A percentile compares a stretch with the other conserved stretches of the same genome.
These are phyloP conservation scores for Blera fallax DNA, from an alignment of 2,888 invertebrate genomes.

Conservation along the genomic window DNA sequence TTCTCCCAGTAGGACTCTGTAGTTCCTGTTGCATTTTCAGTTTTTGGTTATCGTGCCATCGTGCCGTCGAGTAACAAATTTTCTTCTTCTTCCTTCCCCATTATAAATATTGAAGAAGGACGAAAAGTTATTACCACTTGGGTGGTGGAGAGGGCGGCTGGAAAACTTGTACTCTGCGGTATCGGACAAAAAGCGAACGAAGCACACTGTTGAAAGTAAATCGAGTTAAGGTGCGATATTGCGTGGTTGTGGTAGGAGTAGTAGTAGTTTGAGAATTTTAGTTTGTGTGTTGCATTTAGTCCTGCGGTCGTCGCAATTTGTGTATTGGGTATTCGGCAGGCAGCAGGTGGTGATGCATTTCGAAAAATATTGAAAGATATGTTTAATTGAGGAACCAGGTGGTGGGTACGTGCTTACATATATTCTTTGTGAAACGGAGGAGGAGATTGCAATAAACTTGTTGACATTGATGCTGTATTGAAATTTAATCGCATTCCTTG, in stretches of 20 bases:
- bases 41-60: slow-evolving; percentile 1
- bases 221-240: slow-evolving; percentile 1
- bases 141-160: neutral
- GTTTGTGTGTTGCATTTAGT: slow-evolving; percentile 6
- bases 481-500: neutral
- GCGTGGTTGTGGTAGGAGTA: neutral
- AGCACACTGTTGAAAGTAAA: neutral
- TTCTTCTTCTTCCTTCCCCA: neutral
- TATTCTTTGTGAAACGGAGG: neutral
- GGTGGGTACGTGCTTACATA: neutral
- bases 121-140: slow-evolving; percentile 20
- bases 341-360: neutral
- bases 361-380: neutral
- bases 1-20: neutral
- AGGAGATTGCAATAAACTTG: neutral
- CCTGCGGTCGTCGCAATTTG: neutral
- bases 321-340: neutral
- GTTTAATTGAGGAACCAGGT: neutral
- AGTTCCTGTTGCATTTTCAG: slow-evolving; percentile 1
- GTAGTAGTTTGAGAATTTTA: neutral
- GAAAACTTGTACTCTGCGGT: neutral
- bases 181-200: neutral
- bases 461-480: neutral
- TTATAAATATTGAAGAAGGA: slow-evolving; percentile 24
- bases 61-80: slow-evolving; percentile 15